Percentiles rank a stretch among this genome's conserved stretches.
Evolutionary conservation across 2,888 invertebrate species (phyloP).

Genomic region (Epinotia nisella): DNA sequence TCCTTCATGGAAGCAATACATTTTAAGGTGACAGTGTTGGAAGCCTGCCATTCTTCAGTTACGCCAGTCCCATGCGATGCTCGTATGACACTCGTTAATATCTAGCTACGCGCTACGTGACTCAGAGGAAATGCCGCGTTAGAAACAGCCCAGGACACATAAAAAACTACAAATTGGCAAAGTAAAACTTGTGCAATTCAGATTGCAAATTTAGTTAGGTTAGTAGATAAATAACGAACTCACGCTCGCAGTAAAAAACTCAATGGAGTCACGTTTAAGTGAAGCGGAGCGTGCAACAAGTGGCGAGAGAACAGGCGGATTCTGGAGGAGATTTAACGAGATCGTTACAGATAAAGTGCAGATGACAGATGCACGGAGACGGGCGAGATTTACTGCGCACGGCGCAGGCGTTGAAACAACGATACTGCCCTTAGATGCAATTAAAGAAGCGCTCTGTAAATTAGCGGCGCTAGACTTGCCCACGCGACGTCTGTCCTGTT

Average conservation of each 20-base stretch:
- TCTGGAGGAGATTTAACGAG: conserved; percentile 54
- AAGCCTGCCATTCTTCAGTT: conserved; percentile 67
- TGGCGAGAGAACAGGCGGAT: conserved; percentile 65
- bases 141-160: conserved; percentile 56
- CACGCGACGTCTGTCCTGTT: conserved; percentile 54
- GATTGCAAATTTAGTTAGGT: conserved; percentile 65
- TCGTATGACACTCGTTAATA: conserved; percentile 50
- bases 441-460: conserved; percentile 60
- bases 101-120: conserved; percentile 49
- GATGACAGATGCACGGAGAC: conserved; percentile 49
- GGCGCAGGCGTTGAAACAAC: conserved; percentile 50
- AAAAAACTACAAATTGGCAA: conserved; percentile 58
- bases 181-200: conserved; percentile 70
- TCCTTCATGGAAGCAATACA: conserved; percentile 66
- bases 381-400: conserved; percentile 56
- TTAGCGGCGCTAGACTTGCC: conserved; percentile 55
- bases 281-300: conserved; percentile 75
- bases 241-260: conserved; percentile 65
- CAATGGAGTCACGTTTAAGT: conserved; percentile 74
- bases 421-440: conserved; percentile 56
- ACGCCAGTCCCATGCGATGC: conserved; percentile 56
- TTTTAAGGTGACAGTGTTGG: conserved; percentile 64
- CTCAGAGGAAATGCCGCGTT: conserved; percentile 65
- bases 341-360: conserved; percentile 50
- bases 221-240: conserved; percentile 65